Evolutionary conservation across 2,888 invertebrate genomes (phyloP), one percentile per base, ranked within the genome.

Genomic region (Heteromyza rotundicornis): DNA sequence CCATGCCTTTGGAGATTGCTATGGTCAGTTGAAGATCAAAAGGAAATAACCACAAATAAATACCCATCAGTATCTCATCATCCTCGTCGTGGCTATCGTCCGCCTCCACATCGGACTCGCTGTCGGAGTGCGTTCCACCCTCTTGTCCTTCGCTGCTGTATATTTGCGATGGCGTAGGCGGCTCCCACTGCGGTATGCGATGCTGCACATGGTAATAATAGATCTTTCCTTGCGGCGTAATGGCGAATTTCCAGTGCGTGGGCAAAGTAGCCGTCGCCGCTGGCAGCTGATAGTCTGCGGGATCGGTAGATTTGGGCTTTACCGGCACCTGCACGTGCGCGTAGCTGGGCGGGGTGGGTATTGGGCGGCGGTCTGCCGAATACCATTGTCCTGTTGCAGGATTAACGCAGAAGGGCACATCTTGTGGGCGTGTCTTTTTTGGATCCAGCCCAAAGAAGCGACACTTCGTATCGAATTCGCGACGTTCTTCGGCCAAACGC

Each of bases 141-240:
- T 63, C 49, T 17, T 64, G 20, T 52, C 51, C 19, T 16, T 64
- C 12, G 27, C 32, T 62, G 14, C 44, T 57, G 2, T 73, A 51
- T 14, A 78, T 70, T 49, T 81, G 86, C 23, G 79, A 73, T 0
- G 75, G 71, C 14, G 77, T 79, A 7, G 90, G 91, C 27, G 92
- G 92, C 68, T 88, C 84, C 95, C 95, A 95, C 78, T 92, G 93
- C 20, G 92, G 87, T 70, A 89, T 86, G 7, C 93, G 85, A 54
- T 90, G 86, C 80, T 90, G 91, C 1, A 90, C 85, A 81, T 98
- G 95, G 84, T 96, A 98, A 84, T 95, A 98, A 83, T 96, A 98
- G 0, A 90, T 87, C 67, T 95, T 88, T 0, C 96, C 96, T 58
- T 91, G 90, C 2, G 87, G 84, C 79, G 96, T 96, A 64, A 87